Evolutionary conservation across 2,113 vertebrate species (phyloP), one percentile per base, ranked within the genome.

Genomic region (Chitala chitala): DNA sequence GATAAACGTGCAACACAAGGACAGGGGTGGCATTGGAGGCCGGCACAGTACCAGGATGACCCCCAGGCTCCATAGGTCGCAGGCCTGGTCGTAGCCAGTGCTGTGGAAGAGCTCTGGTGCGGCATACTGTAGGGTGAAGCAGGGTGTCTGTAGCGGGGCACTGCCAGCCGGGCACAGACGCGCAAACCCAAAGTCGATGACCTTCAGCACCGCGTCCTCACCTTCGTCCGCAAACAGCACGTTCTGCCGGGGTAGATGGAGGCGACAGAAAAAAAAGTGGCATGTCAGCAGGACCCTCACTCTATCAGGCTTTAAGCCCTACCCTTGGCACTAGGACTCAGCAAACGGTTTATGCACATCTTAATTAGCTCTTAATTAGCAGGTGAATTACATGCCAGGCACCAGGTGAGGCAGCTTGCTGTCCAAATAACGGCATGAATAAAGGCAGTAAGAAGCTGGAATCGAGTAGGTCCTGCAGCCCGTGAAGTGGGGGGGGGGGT

Each of bases 161-260:
- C 92, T 92, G 78, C 92, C 93, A 26, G 93, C 91, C 0, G 94
- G 94, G 73, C 93, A 93, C 74, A 96, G 86, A 4, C 94, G 90
- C 1, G 95, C 95, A 69, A 96, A 96, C 48, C 95, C 95, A 5
- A 96, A 96, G 74, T 96, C 95, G 29, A 96, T 95, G 53, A 96
- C 92, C 83, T 96, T 96, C 55, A 96, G 89, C 3, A 90, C 87
- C 0, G 94, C 91, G 17, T 91, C 90, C 22, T 92, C 93, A 0
- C 89, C 81, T 74, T 94, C 93, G 0, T 93, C 92, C 0, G 94
- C 87, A 64, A 95, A 94, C 40, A 96, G 88, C 72, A 96, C 90
- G 38, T 96, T 96, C 95, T 96, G 86, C 1, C 65, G 78, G 5
- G 44, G 44, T 12, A 48, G 26, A 4, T 73, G 76, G 71, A 8